phyloP scores from a whole-genome alignment of 1,140 invertebrate species.

The Heliconius eleuchia region DNA sequence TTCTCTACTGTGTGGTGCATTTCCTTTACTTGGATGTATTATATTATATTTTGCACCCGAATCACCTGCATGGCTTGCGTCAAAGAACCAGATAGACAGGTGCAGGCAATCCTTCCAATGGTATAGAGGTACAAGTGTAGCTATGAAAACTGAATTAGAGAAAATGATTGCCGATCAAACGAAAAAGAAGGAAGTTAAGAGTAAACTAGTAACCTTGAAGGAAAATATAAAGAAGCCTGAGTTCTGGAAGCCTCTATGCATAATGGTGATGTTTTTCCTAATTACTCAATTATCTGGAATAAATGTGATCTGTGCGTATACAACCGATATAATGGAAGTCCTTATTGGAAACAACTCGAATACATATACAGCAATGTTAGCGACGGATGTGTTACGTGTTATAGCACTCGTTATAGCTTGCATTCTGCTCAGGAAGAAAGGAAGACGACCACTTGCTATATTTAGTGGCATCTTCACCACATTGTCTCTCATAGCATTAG shows the following conservation, averaged over 20 bases:
- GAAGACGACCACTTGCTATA: slow-evolving; percentile 82
- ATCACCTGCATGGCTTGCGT: slow-evolving; percentile 86
- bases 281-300: slow-evolving; percentile 84
- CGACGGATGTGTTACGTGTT: slow-evolving; percentile 86
- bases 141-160: slow-evolving; percentile 77
- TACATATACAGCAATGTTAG: slow-evolving; percentile 83
- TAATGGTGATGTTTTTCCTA: slow-evolving; percentile 83
- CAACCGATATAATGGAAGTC: slow-evolving; percentile 83
- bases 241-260: slow-evolving; percentile 83
- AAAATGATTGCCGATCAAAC: slow-evolving; percentile 74
- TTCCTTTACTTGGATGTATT: slow-evolving; percentile 79
- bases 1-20: slow-evolving; percentile 78
- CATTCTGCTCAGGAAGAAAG: slow-evolving; percentile 82
- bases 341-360: slow-evolving; percentile 77
- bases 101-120: slow-evolving; percentile 80
- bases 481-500: slow-evolving; percentile 79
- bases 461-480: slow-evolving; percentile 82
- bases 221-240: slow-evolving; percentile 73
- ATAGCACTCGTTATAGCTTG: slow-evolving; percentile 82
- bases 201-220: slow-evolving; percentile 59
- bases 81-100: slow-evolving; percentile 78
- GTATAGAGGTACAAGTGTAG: slow-evolving; percentile 77
- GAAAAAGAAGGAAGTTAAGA: slow-evolving; percentile 55
- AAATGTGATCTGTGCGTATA: slow-evolving; percentile 88
- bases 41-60: slow-evolving; percentile 84